A percentile compares a stretch with the other conserved stretches of the same genome.
Evolutionary conservation across 2,888 invertebrate genomes (phyloP).

Genomic region (Nomada ferruginata): DNA sequence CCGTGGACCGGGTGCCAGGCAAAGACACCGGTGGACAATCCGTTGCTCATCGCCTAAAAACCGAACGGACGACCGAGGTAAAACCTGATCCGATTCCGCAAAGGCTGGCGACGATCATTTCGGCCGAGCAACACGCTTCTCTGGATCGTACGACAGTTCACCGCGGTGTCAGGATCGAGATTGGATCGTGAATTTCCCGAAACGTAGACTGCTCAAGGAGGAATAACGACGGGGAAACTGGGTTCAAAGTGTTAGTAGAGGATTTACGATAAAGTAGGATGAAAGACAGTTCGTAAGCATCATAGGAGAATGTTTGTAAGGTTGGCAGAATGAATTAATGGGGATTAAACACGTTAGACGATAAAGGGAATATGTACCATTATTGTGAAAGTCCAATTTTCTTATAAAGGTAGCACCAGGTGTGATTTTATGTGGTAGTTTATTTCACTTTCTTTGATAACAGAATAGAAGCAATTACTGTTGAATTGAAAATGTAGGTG

Average conservation of each 20-base stretch:
- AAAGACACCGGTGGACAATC: conserved; percentile 69
- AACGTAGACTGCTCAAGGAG: background rate
- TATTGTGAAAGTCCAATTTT: no score
- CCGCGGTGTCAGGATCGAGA: conserved; percentile 33
- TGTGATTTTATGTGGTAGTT: no score
- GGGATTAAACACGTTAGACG: no score
- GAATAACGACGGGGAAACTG: background rate
- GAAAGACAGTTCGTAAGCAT: background rate
- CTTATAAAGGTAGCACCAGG: no score
- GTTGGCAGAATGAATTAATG: no score
- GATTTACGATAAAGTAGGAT: background rate
- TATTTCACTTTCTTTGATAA: no score
- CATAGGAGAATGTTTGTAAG: no score
- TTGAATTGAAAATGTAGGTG: no score
- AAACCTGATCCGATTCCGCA: conserved; percentile 77
- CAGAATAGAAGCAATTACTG: no score
- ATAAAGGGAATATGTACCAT: no score
- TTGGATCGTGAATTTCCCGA: conserved; percentile 23
- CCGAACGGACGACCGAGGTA: conserved; percentile 66
- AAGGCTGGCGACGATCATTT: conserved; percentile 70
- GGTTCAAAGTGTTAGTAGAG: background rate
- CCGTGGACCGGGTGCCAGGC: conserved; percentile 66
- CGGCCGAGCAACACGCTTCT: conserved; percentile 35
- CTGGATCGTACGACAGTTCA: conserved; percentile 20
- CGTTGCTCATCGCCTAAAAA: conserved; percentile 64